A percentile compares a stretch with the other conserved stretches of the same genome.
Evolutionary conservation across 2,888 invertebrate genomes (phyloP).

Genomic region (Eupithecia subfuscata): DNA sequence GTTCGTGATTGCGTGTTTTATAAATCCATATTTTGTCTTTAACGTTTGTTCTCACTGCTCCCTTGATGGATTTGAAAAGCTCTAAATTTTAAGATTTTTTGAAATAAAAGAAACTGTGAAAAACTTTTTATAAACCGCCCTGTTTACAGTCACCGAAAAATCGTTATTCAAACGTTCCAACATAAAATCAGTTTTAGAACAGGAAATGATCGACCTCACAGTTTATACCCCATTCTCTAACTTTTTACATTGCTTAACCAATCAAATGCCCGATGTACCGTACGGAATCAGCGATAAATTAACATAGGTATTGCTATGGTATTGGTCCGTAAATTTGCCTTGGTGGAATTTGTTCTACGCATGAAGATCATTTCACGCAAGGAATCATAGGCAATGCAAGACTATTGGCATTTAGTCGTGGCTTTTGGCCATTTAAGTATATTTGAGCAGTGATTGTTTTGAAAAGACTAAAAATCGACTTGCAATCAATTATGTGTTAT

Average conservation of each 20-base stretch:
- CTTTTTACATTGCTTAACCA: slow-evolving; percentile 44
- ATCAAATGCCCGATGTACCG: slow-evolving; percentile 41
- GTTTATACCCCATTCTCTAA: slow-evolving; percentile 42
- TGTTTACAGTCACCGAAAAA: neutral
- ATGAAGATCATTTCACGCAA: slow-evolving; percentile 64
- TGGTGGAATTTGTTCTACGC: slow-evolving; percentile 56
- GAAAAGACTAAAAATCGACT: too few species aligned
- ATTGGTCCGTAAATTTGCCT: slow-evolving; percentile 58
- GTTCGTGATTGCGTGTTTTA: neutral
- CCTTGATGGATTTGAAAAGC: neutral
- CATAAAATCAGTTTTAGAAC: slow-evolving; percentile 20
- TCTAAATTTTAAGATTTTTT: neutral
- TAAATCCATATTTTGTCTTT: neutral
- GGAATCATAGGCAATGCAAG: slow-evolving; percentile 38
- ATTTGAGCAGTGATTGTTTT: too few species aligned
- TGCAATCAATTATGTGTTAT: too few species aligned
- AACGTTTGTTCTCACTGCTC: too few species aligned
- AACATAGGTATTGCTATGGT: slow-evolving; percentile 50
- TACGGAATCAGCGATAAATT: slow-evolving; percentile 48
- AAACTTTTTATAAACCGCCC: neutral
- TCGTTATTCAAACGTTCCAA: slow-evolving; percentile 9
- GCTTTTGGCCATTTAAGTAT: neutral
- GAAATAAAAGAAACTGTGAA: neutral
- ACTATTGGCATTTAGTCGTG: neutral
- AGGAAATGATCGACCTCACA: slow-evolving; percentile 31